phyloP scores from a whole-genome alignment of 1,140 invertebrate genomes.

The Eulimnadia texana region DNA sequence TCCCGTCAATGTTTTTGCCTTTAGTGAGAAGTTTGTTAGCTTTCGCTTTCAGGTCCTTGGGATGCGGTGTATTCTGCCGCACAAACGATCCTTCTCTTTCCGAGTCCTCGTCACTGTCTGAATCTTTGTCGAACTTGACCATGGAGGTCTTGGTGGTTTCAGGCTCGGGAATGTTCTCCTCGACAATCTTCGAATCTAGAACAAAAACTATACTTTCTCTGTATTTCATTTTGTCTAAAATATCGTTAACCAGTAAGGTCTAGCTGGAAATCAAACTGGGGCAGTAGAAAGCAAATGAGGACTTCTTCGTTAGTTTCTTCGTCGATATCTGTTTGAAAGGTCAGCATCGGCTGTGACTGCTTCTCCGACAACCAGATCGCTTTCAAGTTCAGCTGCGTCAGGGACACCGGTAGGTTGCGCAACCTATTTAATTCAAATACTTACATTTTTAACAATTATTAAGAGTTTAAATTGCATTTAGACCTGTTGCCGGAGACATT shows the following conservation, averaged over 20 bases:
- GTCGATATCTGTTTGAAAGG: constrained; percentile 90
- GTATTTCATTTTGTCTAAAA: no score
- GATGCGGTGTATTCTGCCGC: constrained; percentile 95
- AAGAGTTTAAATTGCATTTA: background rate
- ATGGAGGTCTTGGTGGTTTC: constrained; percentile 66
- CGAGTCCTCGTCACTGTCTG: constrained; percentile 55
- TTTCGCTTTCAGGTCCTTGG: constrained; percentile 86
- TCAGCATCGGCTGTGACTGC: constrained; percentile 94
- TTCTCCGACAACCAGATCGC: constrained; percentile 99
- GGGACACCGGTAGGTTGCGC: constrained; percentile 84
- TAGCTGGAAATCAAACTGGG: constrained; percentile 52
- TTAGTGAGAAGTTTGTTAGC: constrained; percentile 73
- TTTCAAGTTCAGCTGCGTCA: constrained; percentile 89
- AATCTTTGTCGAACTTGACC: constrained; percentile 69
- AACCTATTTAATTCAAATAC: constrained; percentile 41
- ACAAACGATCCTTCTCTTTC: constrained; percentile 77
- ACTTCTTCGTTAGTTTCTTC: constrained; percentile 79
- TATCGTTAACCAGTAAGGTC: constrained; percentile 17
- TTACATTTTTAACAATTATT: background rate
- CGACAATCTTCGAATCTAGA: constrained; percentile 26
- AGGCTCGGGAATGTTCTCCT: constrained; percentile 27
- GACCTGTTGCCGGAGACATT: constrained; percentile 95
- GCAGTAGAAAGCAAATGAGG: constrained; percentile 93
- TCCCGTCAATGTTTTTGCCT: constrained; percentile 40
- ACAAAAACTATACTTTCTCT: no score